Base-by-base conservation (phyloP, 2,113 vertebrate species). In the Heterotis niloticus region DNA sequence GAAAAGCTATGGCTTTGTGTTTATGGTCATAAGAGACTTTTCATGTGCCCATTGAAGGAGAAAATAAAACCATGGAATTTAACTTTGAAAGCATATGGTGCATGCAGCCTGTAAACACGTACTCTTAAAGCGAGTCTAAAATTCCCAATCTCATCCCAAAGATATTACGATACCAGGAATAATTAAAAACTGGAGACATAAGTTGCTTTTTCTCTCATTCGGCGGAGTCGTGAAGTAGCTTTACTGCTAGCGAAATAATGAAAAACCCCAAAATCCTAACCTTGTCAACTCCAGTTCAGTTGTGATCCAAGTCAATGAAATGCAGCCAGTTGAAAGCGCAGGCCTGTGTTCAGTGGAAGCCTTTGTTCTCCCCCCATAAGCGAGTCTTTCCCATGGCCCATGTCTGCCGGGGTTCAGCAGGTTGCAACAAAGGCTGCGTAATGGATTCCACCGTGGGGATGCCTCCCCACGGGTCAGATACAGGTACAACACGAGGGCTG, bases 381-480 rank as follows among this genome's bases (percentile, higher is more conserved):
- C 14, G 52, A 29, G 52, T 60, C 24, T 44, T 81, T 83, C 76
- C 70, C 81, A 70, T 69, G 75, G 17, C 56, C 71, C 57, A 69
- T 65, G 52, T 51, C 28, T 64, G 2, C 3, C 34, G 34, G 34
- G 34, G 34, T 44, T 44, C 3, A 65, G 44, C 29, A 54, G 51
- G 71, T 24, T 18, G 4, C 51, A 29, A 24, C 64, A 29, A 64
- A 64, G 0, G 60, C 12, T 0, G 20, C 10, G 54, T 74, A 56
- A 74, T 74, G n/a, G 52, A 74, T 74, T 26, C 5, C 17, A 64
- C 69, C 70, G 24, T 56, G 26, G 75, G 73, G 81, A 34, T 54
- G 9, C 20, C 52, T 28, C 17, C 26, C 1, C 56, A 56, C 5
- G 65, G 26, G 64, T 54, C 10, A 20, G 10, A 16, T 44, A 18